These are phyloP conservation scores for Oreohelix idahoensis DNA, from an alignment of 1,140 invertebrate species.

Conservation along the genomic window DNA sequence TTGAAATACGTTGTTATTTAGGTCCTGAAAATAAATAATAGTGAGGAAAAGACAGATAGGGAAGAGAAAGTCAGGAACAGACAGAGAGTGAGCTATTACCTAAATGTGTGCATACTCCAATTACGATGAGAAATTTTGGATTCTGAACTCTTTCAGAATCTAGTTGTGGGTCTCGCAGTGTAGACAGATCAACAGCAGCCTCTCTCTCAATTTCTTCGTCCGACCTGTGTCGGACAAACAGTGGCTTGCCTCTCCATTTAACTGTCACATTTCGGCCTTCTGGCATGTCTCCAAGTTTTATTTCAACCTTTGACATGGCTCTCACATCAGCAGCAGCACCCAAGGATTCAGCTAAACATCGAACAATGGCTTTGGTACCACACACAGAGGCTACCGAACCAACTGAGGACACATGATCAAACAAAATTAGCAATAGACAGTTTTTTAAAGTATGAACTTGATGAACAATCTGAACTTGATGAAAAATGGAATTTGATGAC, in stretches of 20 bases:
- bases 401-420: slow-evolving; percentile 71
- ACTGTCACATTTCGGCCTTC: slow-evolving; percentile 88
- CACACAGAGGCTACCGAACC: slow-evolving; percentile 82
- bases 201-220: slow-evolving; percentile 86
- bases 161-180: slow-evolving; percentile 88
- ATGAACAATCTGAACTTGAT: too few relatives aligned
- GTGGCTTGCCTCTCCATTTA: slow-evolving; percentile 98
- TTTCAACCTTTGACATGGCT: slow-evolving; percentile 94
- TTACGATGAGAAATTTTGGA: slow-evolving; percentile 92
- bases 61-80: too few relatives aligned
- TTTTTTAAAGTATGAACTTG: too few relatives aligned
- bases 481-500: too few relatives aligned
- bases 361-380: slow-evolving; percentile 84
- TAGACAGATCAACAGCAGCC: slow-evolving; percentile 80
- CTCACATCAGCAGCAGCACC: slow-evolving; percentile 91
- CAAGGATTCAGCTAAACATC: slow-evolving; percentile 84
- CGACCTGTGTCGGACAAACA: slow-evolving; percentile 94
- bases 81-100: too few relatives aligned
- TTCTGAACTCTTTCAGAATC: slow-evolving; percentile 85
- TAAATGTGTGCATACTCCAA: slow-evolving; percentile 98
- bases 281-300: slow-evolving; percentile 88
- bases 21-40: too few relatives aligned
- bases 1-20: too few relatives aligned
- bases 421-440: too few relatives aligned
- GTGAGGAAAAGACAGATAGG: too few relatives aligned